phyloP scores from a whole-genome alignment of 1,140 invertebrate species.

The Zaprionus davidi region DNA sequence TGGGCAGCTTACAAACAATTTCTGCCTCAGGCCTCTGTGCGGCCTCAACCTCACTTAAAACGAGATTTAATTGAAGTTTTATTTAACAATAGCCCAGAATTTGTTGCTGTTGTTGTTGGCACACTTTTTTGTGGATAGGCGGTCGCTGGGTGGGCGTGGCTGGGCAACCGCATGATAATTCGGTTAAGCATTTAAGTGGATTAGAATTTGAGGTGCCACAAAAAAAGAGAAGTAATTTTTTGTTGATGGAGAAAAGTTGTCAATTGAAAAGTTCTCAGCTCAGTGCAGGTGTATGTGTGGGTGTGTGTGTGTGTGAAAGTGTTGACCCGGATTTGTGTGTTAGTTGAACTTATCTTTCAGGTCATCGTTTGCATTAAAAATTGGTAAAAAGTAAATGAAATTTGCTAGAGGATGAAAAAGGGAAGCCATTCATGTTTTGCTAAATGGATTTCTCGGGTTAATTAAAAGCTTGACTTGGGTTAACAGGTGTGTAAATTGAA shows the following conservation, averaged over 20 bases:
- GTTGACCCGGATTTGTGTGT: constrained; percentile 25
- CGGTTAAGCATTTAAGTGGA: constrained; percentile 81
- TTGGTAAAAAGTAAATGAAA: constrained; percentile 26
- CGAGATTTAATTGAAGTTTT: constrained; percentile 79
- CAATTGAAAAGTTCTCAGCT: constrained; percentile 71
- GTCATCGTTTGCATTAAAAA: constrained; percentile 63
- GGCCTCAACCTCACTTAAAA: constrained; percentile 53
- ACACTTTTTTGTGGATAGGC: constrained; percentile 30
- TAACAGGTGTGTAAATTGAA: background rate
- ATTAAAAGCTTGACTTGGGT: constrained; percentile 7
- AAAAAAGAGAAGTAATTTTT: constrained; percentile 43
- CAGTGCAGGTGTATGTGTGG: background rate
- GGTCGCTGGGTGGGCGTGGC: constrained; percentile 38
- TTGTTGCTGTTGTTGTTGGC: constrained; percentile 33
- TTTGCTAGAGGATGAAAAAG: constrained; percentile 17
- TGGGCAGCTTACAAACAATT: constrained; percentile 61
- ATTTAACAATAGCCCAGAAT: constrained; percentile 62
- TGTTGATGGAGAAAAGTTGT: constrained; percentile 62
- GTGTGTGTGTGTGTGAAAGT: constrained; percentile 20
- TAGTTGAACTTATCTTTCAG: constrained; percentile 55
- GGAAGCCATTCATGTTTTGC: constrained; percentile 28
- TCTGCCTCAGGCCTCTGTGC: constrained; percentile 37
- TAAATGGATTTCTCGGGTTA: background rate
- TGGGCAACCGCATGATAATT: constrained; percentile 64
- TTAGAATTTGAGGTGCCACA: constrained; percentile 75